Evolutionary conservation across 2,888 invertebrate species (phyloP), one percentile per base, ranked within the genome.

Genomic region (Clivina fossor): DNA sequence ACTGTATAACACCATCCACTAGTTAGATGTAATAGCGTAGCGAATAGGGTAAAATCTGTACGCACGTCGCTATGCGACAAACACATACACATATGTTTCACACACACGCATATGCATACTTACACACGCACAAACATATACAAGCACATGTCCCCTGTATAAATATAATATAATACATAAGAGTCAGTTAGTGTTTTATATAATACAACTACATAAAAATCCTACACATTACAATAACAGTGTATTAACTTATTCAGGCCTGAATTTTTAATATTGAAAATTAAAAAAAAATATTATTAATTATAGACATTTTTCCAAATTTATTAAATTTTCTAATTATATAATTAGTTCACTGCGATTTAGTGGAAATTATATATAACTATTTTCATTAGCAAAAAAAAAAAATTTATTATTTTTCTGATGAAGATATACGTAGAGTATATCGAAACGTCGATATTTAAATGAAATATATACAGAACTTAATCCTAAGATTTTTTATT

Each of bases 21-120:
- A 15, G 15, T 37, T 40, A 16, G 18, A 40, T 40, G 19, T 20
- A 40, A 40, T 40, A n/a, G n/a, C n/a, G n/a, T n/a, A n/a, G n/a
- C 40, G 19, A 9, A 19, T 40, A 11, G 18, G 40, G 40, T 16
- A 9, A 40, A 40, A 40, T 40, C 40, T 40, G 40, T 20, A 40
- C 40, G 20, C 40, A 40, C 40, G 40, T 40, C 11, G 40, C 40
- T 40, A 40, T 40, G 40, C 40, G 40, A 40, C 19, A 40, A 16
- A 19, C 40, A 40, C 19, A 16, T 19, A 40, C 40, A 2, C 37
- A n/a, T n/a, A n/a, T n/a, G n/a, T n/a, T n/a, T n/a, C n/a, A 16
- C 37, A 37, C 37, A 11, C 35, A 37, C 37, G 7, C 15, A 15
- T n/a, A n/a, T n/a, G n/a, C n/a, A 4, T 4, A 3, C 30, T 3